Conservation (phyloP, 1,140 invertebrate species). For the Cheumatopsyche charites region DNA sequence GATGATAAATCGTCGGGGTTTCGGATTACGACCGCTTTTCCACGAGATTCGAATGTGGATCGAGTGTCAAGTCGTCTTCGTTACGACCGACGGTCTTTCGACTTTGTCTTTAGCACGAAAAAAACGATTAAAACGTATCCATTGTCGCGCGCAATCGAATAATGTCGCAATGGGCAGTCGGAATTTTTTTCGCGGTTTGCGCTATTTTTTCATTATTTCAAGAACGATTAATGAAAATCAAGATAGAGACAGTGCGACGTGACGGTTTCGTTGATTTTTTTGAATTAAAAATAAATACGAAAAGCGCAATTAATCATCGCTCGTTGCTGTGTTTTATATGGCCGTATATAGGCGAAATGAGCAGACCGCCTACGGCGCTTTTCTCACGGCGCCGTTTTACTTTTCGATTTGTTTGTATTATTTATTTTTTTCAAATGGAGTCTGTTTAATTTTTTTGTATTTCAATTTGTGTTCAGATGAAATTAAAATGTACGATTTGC, state of each 20-base stretch:
- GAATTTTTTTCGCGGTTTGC: too few species aligned
- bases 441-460: neutral
- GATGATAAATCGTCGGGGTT: slow-evolving; percentile 47
- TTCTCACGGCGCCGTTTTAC: slow-evolving; percentile 3
- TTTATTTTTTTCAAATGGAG: neutral
- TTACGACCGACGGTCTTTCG: slow-evolving; percentile 18
- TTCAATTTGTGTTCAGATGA: too few species aligned
- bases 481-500: too few species aligned
- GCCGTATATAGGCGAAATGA: neutral
- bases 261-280: neutral
- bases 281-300: neutral
- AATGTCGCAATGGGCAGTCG: too few species aligned
- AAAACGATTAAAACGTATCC: too few species aligned
- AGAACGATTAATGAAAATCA: too few species aligned
- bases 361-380: neutral
- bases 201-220: too few species aligned
- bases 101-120: too few species aligned
- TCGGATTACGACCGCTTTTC: slow-evolving; percentile 33
- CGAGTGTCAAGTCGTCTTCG: neutral
- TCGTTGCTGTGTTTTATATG: neutral
- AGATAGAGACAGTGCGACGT: too few species aligned
- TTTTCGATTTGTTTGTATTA: slow-evolving; percentile 1
- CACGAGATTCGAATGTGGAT: slow-evolving; percentile 3
- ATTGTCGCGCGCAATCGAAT: neutral
- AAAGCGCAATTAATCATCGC: slow-evolving; percentile 10